Base-by-base conservation (phyloP, 2,797 vertebrate genomes). In the Oceanodroma leucorhoa region DNA sequence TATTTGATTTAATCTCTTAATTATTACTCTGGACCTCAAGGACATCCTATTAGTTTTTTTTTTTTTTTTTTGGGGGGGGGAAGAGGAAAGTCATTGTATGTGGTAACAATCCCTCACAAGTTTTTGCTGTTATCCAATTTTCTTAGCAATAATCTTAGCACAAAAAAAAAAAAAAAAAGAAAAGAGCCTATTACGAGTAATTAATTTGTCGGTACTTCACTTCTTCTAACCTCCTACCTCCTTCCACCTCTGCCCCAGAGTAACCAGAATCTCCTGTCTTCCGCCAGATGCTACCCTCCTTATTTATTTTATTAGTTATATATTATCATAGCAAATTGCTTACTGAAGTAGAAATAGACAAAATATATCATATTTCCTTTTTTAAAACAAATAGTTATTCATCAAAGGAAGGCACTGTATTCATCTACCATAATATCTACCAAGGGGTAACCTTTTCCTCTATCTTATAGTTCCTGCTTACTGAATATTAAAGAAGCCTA, bases 31-130 rank as follows among this genome's bases (percentile, higher is more conserved):
- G 22, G 19, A 45, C 6, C 11, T 80, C 30, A 29, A n/a, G 43
- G n/a, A 53, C 2, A 0, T 48, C 21, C 11, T 4, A 43, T 38
- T 53, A 6, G 10, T 5, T 7, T 1, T 11, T 66, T 67, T 67
- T 45, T 18, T 2, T n/a, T n/a, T n/a, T n/a, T n/a, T n/a, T n/a
- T 0, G 6, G 2, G 11, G 8, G 8, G 8, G 11, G 2, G 8
- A 34, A 73, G 14, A 45, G 9, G 27, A 75, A 61, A 43, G 24
- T 48, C 21, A 14, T n/a, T 50, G 32, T 27, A 26, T 38, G 16
- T 12, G 27, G 20, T 55, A 50, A 77, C 9, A 83, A 5, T 55
- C 54, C 26, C 50, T 60, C 14, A 27, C 17, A 85, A 73, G 11
- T 58, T 84, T 70, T 43, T 83, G 11, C 2, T 16, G 34, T 51